These are phyloP conservation scores for Elegia similella DNA, from an alignment of 2,888 invertebrate genomes.

Conservation along the genomic window DNA sequence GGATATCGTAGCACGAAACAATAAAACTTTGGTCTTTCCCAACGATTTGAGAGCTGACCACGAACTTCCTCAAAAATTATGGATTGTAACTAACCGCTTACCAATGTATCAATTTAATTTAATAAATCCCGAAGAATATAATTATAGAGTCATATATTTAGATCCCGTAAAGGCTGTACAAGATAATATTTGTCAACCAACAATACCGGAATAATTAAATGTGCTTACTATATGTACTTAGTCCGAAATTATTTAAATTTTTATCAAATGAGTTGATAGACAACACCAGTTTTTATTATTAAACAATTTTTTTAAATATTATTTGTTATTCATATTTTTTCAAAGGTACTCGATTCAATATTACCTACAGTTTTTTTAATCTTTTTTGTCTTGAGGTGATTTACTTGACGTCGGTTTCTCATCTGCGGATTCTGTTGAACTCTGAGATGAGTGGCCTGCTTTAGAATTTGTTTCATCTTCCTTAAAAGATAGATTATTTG, in stretches of 20 bases:
- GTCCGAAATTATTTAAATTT: neutral
- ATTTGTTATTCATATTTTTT: neutral
- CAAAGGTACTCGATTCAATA: neutral
- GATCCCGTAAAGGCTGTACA: conserved; percentile 82
- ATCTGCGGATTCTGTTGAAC: conserved; percentile 1
- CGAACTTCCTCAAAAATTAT: conserved; percentile 85
- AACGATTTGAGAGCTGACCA: conserved; percentile 90
- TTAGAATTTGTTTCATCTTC: conserved; percentile 18
- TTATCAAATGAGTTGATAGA: neutral
- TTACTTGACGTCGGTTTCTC: conserved; percentile 18
- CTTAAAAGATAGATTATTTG: conserved; percentile 15
- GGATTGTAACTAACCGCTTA: conserved; percentile 89
- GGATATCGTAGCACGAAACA: conserved; percentile 83
- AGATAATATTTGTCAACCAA: conserved; percentile 85
- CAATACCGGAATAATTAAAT: conserved; percentile 4
- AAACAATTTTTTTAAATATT: neutral
- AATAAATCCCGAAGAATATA: conserved; percentile 84
- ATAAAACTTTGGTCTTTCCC: conserved; percentile 86
- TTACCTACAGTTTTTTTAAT: neutral
- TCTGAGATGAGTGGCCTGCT: conserved; percentile 8
- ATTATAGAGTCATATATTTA: conserved; percentile 88
- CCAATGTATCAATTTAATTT: conserved; percentile 88
- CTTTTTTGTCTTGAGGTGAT: neutral
- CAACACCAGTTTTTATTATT: neutral
- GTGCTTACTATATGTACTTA: neutral